These are phyloP conservation scores for Hypotaenidia philippensis DNA, from an alignment of 2,797 vertebrate genomes.

Conservation along the genomic window DNA sequence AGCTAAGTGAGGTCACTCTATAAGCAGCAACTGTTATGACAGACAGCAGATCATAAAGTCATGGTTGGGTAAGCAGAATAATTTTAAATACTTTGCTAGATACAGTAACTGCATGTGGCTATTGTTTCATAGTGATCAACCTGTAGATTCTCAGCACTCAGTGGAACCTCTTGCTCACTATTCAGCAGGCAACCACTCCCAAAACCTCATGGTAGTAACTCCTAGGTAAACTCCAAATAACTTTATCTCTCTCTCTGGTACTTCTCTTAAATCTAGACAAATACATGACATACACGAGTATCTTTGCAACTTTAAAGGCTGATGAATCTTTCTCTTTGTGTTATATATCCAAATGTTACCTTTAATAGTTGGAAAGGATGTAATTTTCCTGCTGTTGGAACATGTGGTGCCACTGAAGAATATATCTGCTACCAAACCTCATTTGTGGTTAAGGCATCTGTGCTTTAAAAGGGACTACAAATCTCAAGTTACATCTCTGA, in stretches of 20 bases:
- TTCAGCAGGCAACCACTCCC: background rate
- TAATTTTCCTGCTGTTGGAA: background rate
- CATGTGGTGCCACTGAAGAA: background rate
- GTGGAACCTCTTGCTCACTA: background rate
- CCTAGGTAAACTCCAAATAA: background rate
- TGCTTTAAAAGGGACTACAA: background rate
- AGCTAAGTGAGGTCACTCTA: background rate
- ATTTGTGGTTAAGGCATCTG: background rate
- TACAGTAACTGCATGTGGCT: background rate
- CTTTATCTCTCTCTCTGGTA: background rate
- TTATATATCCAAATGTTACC: background rate
- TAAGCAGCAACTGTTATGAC: background rate
- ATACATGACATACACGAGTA: background rate
- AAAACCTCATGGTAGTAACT: background rate
- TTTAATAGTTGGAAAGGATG: background rate
- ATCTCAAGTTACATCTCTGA: background rate
- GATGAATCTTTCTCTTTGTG: background rate
- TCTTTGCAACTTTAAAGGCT: background rate
- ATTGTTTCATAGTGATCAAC: background rate
- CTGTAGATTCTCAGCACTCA: background rate
- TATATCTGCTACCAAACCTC: background rate
- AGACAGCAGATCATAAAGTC: background rate
- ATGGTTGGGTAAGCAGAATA: background rate
- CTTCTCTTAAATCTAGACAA: background rate
- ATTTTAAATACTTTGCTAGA: background rate